A percentile compares a stretch with the other conserved stretches of the same genome.
Conservation (phyloP, 2,113 vertebrate species). For the Macrotus californicus region DNA sequence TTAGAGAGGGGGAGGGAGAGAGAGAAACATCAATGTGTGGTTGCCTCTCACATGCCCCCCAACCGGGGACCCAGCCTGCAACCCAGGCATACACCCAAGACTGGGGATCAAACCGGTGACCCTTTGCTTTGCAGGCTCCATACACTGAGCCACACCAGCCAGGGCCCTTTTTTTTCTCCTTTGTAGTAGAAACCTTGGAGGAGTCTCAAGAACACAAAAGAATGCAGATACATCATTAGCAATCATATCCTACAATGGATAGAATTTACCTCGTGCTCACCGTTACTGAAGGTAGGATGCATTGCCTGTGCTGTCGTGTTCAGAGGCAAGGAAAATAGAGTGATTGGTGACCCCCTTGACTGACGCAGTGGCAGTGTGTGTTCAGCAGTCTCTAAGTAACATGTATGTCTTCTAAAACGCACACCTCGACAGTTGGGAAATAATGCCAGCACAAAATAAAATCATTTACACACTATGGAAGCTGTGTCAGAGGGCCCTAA, state of each 20-base stretch:
- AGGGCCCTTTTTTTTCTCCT: neutral
- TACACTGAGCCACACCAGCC: too few relatives aligned
- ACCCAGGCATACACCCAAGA: too few relatives aligned
- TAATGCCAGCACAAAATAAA: neutral
- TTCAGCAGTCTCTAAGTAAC: neutral
- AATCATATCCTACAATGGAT: neutral
- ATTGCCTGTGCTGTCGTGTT: neutral
- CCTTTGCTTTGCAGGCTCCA: too few relatives aligned
- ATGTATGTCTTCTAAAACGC: neutral
- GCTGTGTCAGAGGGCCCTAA: neutral
- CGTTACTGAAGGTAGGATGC: neutral
- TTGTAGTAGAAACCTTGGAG: neutral
- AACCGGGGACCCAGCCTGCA: too few relatives aligned
- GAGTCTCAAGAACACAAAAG: neutral
- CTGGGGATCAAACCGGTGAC: too few relatives aligned
- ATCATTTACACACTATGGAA: neutral
- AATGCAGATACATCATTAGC: neutral
- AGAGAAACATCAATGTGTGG: too few relatives aligned
- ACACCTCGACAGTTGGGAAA: neutral
- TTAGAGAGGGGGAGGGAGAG: too few relatives aligned
- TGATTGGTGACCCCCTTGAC: neutral
- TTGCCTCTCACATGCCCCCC: too few relatives aligned
- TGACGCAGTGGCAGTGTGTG: rapidly evolving
- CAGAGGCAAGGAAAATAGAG: neutral
- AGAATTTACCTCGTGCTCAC: neutral